Conservation (phyloP, 2,888 invertebrate genomes). For the Amphipoea oculea region DNA sequence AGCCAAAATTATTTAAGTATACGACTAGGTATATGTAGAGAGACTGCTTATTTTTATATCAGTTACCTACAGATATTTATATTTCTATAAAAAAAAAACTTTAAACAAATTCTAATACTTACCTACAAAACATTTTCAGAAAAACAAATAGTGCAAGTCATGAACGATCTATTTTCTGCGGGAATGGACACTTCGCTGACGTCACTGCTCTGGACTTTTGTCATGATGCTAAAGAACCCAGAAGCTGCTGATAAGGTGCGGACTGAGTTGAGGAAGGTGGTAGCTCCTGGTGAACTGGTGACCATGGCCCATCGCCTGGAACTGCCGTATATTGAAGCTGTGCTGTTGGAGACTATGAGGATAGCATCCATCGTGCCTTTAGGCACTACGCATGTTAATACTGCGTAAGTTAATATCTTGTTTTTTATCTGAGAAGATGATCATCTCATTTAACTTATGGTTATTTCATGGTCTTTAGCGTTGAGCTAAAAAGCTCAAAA, state of each 20-base stretch:
- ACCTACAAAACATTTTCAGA: conserved; percentile 84
- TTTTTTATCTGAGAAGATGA: neutral
- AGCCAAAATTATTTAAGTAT: neutral
- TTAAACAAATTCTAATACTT: neutral
- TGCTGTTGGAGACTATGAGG: conserved; percentile 94
- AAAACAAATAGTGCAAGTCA: conserved; percentile 95
- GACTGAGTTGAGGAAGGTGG: conserved; percentile 93
- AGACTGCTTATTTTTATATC: neutral
- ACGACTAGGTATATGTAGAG: neutral
- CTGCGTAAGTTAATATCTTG: conserved; percentile 91
- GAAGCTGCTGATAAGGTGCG: conserved; percentile 93
- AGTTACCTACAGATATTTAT: neutral
- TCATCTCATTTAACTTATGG: neutral
- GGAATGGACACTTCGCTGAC: conserved; percentile 97
- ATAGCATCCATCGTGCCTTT: conserved; percentile 95
- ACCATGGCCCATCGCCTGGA: conserved; percentile 93
- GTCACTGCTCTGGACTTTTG: conserved; percentile 94
- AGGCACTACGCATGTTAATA: conserved; percentile 95
- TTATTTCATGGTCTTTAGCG: neutral
- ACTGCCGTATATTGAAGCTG: conserved; percentile 95
- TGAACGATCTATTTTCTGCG: conserved; percentile 96
- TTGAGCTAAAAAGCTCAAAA: neutral
- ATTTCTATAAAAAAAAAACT: neutral
- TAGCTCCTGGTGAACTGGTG: conserved; percentile 93
- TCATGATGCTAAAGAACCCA: conserved; percentile 95